These are phyloP conservation scores for Gryllus bimaculatus DNA, from an alignment of 1,140 invertebrate genomes.

Conservation along the genomic window DNA sequence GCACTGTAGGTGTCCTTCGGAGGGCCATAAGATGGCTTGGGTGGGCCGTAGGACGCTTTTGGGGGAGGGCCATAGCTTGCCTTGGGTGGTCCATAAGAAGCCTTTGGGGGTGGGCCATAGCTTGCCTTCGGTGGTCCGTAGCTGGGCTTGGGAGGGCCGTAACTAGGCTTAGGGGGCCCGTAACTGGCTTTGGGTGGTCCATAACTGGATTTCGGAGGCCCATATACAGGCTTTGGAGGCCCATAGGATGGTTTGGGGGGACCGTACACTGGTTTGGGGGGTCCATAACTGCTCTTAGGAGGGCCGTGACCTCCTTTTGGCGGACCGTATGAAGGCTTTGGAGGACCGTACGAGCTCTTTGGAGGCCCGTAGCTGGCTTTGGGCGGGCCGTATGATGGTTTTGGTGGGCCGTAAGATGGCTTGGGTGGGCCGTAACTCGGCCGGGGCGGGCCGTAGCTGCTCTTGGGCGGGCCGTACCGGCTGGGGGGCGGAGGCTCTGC, in stretches of 20 bases:
- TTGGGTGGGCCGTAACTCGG: slow-evolving; percentile 28
- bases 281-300: slow-evolving; percentile 7
- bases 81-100: slow-evolving; percentile 24
- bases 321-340: slow-evolving; percentile 15
- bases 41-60: slow-evolving; percentile 18
- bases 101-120: slow-evolving; percentile 29
- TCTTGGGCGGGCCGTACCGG: slow-evolving; percentile 27
- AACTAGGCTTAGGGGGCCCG: slow-evolving; percentile 27
- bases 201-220: slow-evolving; percentile 26
- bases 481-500: neutral
- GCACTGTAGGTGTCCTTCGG: slow-evolving; percentile 11
- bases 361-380: slow-evolving; percentile 24
- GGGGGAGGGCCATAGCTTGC: slow-evolving; percentile 24
- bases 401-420: slow-evolving; percentile 27
- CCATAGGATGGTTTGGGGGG: slow-evolving; percentile 18
- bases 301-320: slow-evolving; percentile 14
- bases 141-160: slow-evolving; percentile 12
- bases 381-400: slow-evolving; percentile 26
- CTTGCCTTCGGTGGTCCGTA: slow-evolving; percentile 13
- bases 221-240: slow-evolving; percentile 25
- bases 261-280: slow-evolving; percentile 20
- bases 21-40: slow-evolving; percentile 21
- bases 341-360: slow-evolving; percentile 18
- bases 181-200: slow-evolving; percentile 28
- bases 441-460: slow-evolving; percentile 27